Evolutionary conservation across 2,113 vertebrate genomes (phyloP).

Genomic region (Pantherophis guttatus): DNA sequence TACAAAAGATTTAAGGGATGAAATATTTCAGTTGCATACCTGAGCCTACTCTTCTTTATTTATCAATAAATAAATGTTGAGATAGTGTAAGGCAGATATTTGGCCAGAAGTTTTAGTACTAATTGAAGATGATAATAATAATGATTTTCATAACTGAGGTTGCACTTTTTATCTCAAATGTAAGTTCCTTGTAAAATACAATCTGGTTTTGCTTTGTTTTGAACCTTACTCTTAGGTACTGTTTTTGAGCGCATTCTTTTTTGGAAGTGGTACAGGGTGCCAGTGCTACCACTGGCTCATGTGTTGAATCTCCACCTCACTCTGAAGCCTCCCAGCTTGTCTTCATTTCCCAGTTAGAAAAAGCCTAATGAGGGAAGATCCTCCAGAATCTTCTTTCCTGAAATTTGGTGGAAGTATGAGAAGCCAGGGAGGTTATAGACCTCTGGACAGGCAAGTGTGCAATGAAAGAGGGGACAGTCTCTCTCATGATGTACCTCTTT

Average conservation of each 20-base stretch:
- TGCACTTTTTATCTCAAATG: neutral
- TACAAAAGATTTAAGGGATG: neutral
- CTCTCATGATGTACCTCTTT: neutral
- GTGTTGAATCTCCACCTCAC: neutral
- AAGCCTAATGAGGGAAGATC: neutral
- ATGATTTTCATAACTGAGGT: neutral
- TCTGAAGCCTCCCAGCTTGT: neutral
- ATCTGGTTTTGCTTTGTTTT: neutral
- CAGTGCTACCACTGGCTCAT: neutral
- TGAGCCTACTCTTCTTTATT: neutral
- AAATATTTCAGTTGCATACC: neutral
- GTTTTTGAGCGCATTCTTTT: neutral
- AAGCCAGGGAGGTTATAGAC: neutral
- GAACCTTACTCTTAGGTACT: neutral
- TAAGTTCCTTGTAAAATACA: neutral
- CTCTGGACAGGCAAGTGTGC: neutral
- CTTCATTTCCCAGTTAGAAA: neutral
- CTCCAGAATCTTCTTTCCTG: neutral
- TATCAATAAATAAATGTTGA: neutral
- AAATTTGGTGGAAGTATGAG: neutral
- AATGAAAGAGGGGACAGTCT: neutral
- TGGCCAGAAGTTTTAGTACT: neutral
- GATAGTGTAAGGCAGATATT: neutral
- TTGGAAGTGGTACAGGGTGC: neutral
- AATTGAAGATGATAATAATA: neutral